Evolutionary conservation across 2,888 invertebrate genomes (phyloP).

Genomic region (Selenia dentaria): DNA sequence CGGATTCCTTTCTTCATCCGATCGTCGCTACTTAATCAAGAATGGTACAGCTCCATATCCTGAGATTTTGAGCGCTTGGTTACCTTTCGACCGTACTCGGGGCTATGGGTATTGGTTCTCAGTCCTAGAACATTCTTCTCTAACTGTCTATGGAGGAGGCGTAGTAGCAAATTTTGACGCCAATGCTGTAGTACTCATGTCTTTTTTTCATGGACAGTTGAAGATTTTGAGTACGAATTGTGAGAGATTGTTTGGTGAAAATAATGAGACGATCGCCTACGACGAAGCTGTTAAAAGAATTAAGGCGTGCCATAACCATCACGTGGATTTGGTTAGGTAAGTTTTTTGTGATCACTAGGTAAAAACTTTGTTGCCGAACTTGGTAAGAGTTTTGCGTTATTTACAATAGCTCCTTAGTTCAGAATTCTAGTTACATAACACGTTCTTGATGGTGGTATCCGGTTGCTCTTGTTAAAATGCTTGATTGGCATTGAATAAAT

Average conservation of each 20-base stretch:
- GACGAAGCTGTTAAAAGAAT: constrained; percentile 49
- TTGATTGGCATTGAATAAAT: too few species aligned
- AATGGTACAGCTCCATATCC: constrained; percentile 58
- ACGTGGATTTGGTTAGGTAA: constrained; percentile 60
- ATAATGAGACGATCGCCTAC: constrained; percentile 34
- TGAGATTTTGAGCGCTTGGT: constrained; percentile 72
- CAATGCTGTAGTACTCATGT: constrained; percentile 66
- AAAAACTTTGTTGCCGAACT: too few species aligned
- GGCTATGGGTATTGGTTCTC: constrained; percentile 59
- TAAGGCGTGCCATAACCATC: constrained; percentile 59
- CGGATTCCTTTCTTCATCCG: constrained; percentile 47
- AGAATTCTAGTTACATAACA: too few species aligned
- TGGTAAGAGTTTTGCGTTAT: too few species aligned
- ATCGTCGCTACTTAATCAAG: constrained; percentile 37
- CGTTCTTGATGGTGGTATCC: too few species aligned
- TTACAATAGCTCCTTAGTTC: too few species aligned
- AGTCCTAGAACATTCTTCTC: constrained; percentile 50
- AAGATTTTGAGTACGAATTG: constrained; percentile 60
- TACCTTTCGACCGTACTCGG: constrained; percentile 59
- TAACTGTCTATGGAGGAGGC: constrained; percentile 68
- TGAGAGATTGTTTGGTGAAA: constrained; percentile 52
- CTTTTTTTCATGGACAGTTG: constrained; percentile 70
- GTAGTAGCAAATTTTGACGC: constrained; percentile 70
- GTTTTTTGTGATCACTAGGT: too few species aligned
- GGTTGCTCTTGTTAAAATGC: too few species aligned